Evolutionary conservation across 1,140 invertebrate genomes (phyloP), one percentile per base, ranked within the genome.

Genomic region (Helicorthomorpha holstii): DNA sequence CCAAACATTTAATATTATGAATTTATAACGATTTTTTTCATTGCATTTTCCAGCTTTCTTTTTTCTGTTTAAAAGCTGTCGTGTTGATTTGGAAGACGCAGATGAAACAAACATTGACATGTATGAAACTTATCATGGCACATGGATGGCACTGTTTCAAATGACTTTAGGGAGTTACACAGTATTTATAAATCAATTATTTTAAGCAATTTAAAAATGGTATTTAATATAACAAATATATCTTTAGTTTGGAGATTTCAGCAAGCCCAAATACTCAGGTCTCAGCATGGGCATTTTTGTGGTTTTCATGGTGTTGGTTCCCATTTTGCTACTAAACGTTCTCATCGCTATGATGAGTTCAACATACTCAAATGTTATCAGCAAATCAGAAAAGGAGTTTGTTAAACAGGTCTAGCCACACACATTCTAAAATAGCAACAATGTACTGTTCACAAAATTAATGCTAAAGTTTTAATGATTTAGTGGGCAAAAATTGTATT

Each of bases 261-360:
- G 81, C 50, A 74, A 81, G 60, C 92, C 90, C 1, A 83, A 84
- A 2, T 95, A 98, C 67, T 84, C 90, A 14, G 81, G 81, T 51
- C 66, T 97, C 42, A 84, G 85, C 1, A 97, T 97, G 70, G 80
- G 87, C 0, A 87, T 98, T 7, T 98, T 98, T 66, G 82, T 89
- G 0, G 75, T 95, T 27, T 98, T 98, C 66, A 97, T 97, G 89
- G 86, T 98, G 21, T 80, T 98, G 46, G 89, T 97, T 51, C 93
- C 93, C 0, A 94, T 98, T 60, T 70, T 98, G 19, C 70, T 98
- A 57, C 75, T 97, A 2, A 98, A 98, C 77, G 74, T 98, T 89
- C 76, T 98, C 61, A 97, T 97, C 58, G 93, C 94, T 53, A 97
- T 97, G 92, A 97, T 98, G 91, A 91, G 89, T 51, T 97, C 96